These are phyloP conservation scores for Ephydatia muelleri DNA, from an alignment of 37 sponge, comb jelly and placozoan genomes.

Conservation along the genomic window DNA sequence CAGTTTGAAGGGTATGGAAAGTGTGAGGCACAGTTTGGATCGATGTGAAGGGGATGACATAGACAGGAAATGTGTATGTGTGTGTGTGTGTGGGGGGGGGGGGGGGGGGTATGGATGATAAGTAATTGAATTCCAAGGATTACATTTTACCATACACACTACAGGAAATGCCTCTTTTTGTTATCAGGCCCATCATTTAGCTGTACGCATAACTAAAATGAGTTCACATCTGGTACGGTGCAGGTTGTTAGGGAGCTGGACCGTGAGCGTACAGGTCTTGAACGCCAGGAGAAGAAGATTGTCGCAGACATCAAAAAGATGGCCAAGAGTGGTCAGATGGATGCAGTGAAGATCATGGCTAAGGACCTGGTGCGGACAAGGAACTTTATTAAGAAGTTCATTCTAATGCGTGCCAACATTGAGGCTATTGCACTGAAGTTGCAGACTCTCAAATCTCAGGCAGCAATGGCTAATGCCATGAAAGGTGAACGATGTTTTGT, in stretches of 20 bases:
- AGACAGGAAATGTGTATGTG: no score
- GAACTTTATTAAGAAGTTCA: constrained; percentile 93
- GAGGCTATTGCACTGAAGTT: constrained; percentile 94
- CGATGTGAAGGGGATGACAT: no score
- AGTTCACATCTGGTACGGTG: neutral
- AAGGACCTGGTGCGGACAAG: constrained; percentile 94
- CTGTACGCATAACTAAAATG: neutral
- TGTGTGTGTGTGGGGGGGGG: no score
- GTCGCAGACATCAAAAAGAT: constrained; percentile 96
- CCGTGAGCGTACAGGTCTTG: constrained; percentile 76
- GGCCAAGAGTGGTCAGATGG: constrained; percentile 98
- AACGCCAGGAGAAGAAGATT: constrained; percentile 95
- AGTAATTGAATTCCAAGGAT: no score
- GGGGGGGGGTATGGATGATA: no score
- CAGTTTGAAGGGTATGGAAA: no score
- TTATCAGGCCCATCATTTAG: no score
- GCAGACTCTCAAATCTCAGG: constrained; percentile 91
- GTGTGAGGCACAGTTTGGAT: no score
- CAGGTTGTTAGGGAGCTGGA: constrained; percentile 89
- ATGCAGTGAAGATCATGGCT: constrained; percentile 88
- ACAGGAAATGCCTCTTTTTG: no score
- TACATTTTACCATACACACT: no score
- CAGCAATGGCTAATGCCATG: constrained; percentile 98
- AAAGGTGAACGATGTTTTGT: no score
- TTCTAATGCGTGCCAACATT: constrained; percentile 96